phyloP scores from a whole-genome alignment of 1,140 invertebrate genomes.

The Elysia chlorotica region DNA sequence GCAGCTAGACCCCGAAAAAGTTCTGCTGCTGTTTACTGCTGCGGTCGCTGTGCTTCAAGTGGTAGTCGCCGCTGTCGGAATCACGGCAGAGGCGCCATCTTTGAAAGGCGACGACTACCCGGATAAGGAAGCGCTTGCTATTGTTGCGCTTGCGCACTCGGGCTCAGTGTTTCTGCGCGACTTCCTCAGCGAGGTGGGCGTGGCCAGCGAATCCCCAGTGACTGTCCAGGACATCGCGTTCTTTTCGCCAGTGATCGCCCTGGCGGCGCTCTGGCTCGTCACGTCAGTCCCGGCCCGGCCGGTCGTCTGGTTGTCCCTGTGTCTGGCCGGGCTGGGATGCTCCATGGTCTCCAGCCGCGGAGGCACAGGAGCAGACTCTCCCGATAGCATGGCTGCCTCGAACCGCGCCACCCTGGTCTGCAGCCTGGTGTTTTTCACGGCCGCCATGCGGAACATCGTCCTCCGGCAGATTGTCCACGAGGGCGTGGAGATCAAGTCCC shows the following conservation, averaged over 20 bases:
- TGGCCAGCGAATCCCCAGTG: too few species aligned
- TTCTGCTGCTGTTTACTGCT: conserved; percentile 1
- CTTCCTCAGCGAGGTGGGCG: conserved; percentile 9
- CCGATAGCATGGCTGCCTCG: conserved; percentile 9
- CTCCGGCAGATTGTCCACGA: too few species aligned
- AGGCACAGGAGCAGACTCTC: conserved; percentile 18
- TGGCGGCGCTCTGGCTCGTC: conserved; percentile 4
- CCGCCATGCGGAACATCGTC: too few species aligned
- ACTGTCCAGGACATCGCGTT: neutral
- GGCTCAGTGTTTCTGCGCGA: conserved; percentile 7
- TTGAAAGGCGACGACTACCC: conserved; percentile 5
- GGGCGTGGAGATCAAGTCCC: too few species aligned
- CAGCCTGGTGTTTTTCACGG: conserved; percentile 14
- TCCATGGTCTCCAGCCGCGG: conserved; percentile 20
- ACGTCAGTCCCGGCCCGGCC: conserved; percentile 2
- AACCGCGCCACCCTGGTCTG: conserved; percentile 3
- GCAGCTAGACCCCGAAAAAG: too few species aligned
- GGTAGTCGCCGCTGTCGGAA: neutral
- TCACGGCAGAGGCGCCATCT: too few species aligned
- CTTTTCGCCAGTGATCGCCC: neutral
- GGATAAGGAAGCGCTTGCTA: conserved; percentile 9
- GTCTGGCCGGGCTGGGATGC: conserved; percentile 15
- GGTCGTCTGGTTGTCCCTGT: conserved; percentile 11
- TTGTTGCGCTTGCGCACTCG: conserved; percentile 1
- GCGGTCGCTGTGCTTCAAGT: neutral